Evolutionary conservation across 2,113 vertebrate species (phyloP).

Genomic region (Daboia siamensis): DNA sequence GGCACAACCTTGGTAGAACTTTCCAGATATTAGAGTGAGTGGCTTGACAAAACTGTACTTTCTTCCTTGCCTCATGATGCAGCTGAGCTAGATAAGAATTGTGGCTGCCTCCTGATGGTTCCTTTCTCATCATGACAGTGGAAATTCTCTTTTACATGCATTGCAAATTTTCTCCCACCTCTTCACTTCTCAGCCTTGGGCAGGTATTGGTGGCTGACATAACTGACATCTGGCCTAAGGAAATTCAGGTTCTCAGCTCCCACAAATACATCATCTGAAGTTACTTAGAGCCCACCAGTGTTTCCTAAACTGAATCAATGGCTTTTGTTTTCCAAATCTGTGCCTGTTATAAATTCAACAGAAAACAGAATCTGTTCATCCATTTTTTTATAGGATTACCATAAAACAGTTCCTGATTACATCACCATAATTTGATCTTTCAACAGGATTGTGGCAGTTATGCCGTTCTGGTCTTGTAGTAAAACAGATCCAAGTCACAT

Average conservation of each 20-base stretch:
- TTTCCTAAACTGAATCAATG: not conserved
- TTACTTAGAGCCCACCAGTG: not conserved
- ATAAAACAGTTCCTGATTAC: constrained; percentile 44
- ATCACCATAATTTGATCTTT: constrained; percentile 59
- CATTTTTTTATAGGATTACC: constrained; percentile 54
- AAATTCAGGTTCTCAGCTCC: not conserved
- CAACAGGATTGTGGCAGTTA: constrained; percentile 53
- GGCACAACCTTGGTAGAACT: not conserved
- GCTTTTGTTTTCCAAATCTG: constrained; percentile 25
- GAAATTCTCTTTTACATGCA: not conserved
- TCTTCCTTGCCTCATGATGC: not conserved
- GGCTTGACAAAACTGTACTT: not conserved
- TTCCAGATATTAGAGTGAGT: not conserved
- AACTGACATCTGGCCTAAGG: not conserved
- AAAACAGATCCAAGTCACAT: constrained; percentile 61
- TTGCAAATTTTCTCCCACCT: not conserved
- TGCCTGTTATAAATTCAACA: not conserved
- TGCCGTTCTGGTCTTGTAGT: constrained; percentile 22
- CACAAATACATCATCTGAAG: not conserved
- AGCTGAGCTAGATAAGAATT: not conserved
- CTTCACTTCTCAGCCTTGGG: not conserved
- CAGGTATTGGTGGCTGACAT: not conserved
- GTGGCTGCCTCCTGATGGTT: not conserved
- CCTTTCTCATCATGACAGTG: not conserved
- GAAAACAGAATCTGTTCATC: constrained; percentile 30